Conservation (phyloP, 2,888 invertebrate species). For the Erebia epiphron region DNA sequence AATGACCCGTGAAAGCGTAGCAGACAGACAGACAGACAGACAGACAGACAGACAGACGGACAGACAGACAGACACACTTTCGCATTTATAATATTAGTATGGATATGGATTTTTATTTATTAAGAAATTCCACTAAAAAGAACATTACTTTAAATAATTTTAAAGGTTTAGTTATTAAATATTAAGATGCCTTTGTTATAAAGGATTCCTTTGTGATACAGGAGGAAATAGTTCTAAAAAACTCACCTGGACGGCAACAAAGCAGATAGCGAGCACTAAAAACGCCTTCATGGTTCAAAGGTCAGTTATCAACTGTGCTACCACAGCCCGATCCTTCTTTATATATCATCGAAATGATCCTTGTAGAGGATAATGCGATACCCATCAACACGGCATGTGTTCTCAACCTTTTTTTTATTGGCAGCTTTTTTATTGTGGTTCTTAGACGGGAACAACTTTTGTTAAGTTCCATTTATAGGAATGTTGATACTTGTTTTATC, state of each 20-base stretch:
- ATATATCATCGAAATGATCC: constrained; percentile 45
- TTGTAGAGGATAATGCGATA: constrained; percentile 29
- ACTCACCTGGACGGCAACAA: constrained; percentile 55
- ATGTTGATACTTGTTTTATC: background rate
- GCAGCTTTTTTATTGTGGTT: constrained; percentile 51
- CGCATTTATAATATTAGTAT: no score
- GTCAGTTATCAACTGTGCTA: constrained; percentile 32
- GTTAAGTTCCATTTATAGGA: constrained; percentile 4
- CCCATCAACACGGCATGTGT: constrained; percentile 28
- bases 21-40: no score
- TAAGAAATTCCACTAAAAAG: no score
- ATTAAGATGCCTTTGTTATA: no score
- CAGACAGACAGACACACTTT: no score
- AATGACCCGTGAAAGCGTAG: no score
- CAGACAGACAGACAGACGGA: no score
- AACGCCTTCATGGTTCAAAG: constrained; percentile 68
- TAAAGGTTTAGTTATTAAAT: no score
- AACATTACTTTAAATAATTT: no score
- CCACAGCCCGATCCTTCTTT: constrained; percentile 41
- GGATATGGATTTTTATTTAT: no score
- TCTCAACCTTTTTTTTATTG: constrained; percentile 52
- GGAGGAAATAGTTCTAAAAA: no score
- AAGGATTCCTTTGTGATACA: no score
- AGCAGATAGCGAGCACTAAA: constrained; percentile 66
- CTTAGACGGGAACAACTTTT: constrained; percentile 5